Evolutionary conservation across 37 sponge, comb jelly and placozoan genomes (phyloP).

Genomic region (Cladorhizidae sp.): DNA sequence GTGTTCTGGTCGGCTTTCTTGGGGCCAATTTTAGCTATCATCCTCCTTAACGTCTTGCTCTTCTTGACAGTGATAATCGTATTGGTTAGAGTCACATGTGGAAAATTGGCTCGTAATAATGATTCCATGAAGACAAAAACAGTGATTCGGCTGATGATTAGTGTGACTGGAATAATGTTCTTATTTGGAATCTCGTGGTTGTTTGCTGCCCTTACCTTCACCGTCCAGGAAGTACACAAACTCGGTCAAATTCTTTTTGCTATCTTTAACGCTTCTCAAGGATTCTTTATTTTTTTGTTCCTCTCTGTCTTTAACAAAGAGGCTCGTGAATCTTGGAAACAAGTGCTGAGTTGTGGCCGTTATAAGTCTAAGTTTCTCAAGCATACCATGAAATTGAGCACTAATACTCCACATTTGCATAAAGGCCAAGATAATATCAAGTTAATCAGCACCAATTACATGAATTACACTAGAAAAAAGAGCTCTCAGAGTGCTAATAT

Average conservation of each 20-base stretch:
- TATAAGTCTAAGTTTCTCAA: conserved; percentile 23
- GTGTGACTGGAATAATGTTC: conserved; percentile 32
- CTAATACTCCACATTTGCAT: too few species aligned
- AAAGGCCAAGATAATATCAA: too few species aligned
- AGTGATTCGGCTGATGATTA: conserved; percentile 10
- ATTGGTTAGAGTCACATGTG: conserved; percentile 17
- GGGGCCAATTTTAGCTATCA: conserved; percentile 16
- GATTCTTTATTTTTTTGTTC: conserved; percentile 44
- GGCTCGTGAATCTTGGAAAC: conserved; percentile 29
- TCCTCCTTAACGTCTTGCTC: conserved; percentile 4
- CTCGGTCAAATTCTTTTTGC: conserved; percentile 18
- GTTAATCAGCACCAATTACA: too few species aligned
- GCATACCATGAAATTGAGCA: not conserved
- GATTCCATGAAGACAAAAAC: not conserved
- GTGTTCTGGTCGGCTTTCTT: conserved; percentile 28
- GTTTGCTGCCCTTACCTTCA: conserved; percentile 30
- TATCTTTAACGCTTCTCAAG: conserved; percentile 25
- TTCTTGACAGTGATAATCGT: not conserved
- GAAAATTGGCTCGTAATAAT: conserved; percentile 3
- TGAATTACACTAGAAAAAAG: too few species aligned
- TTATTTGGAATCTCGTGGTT: conserved; percentile 36
- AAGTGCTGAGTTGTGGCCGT: conserved; percentile 19
- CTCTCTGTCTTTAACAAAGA: conserved; percentile 22
- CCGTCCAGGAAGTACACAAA: not conserved
- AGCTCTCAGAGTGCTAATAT: too few species aligned